phyloP scores from a whole-genome alignment of 2,888 invertebrate species.

The Smittia aterrima region DNA sequence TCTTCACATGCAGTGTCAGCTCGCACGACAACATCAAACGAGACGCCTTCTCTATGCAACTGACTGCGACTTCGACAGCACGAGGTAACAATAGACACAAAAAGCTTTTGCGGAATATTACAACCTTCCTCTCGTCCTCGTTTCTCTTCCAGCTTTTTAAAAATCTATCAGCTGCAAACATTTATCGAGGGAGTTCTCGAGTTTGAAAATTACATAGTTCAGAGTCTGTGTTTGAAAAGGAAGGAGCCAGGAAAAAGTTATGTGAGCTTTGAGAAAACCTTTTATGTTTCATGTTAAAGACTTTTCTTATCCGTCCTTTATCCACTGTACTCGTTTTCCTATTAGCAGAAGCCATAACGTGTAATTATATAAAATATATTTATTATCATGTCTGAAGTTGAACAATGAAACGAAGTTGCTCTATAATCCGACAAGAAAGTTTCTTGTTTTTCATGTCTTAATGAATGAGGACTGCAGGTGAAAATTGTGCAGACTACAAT shows the following conservation, averaged over 20 bases:
- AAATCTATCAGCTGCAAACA: slow-evolving; percentile 16
- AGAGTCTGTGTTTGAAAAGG: neutral
- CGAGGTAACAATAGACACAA: slow-evolving; percentile 29
- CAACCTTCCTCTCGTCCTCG: neutral
- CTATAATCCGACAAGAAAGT: neutral
- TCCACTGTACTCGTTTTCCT: neutral
- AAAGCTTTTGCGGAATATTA: neutral
- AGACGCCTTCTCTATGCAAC: neutral
- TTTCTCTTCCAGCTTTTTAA: slow-evolving; percentile 4
- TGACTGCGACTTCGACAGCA: neutral
- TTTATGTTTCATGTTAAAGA: neutral
- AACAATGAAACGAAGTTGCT: slow-evolving; percentile 20
- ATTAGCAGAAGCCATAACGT: neutral
- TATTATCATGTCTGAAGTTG: slow-evolving; percentile 18
- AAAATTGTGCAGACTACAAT: neutral
- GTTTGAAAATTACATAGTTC: slow-evolving; percentile 19
- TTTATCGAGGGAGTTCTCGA: slow-evolving; percentile 19
- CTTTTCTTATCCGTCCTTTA: neutral
- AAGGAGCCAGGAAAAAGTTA: neutral
- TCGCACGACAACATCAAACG: too few species aligned
- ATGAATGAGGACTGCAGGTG: slow-evolving; percentile 9
- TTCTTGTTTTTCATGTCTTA: neutral
- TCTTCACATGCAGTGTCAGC: too few species aligned
- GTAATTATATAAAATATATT: slow-evolving; percentile 24
- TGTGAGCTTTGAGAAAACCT: slow-evolving; percentile 10